phyloP scores from a whole-genome alignment of 2,113 vertebrate genomes.

The Arvicanthis niloticus region DNA sequence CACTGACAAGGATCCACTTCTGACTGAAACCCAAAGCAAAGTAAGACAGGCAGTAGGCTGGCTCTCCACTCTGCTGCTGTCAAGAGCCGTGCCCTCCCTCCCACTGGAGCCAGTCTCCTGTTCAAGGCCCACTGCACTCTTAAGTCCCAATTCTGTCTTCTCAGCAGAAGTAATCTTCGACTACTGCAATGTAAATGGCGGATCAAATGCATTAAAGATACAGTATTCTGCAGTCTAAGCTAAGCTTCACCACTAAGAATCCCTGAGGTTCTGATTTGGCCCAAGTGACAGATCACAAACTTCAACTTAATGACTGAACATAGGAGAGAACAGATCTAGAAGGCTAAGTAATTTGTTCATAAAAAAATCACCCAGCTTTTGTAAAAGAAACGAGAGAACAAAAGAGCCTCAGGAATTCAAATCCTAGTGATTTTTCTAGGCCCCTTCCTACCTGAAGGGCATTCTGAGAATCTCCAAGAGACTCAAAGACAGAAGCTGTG shows the following conservation, averaged over 20 bases:
- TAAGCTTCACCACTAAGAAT: slow-evolving; percentile 46
- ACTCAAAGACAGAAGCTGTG: slow-evolving; percentile 34
- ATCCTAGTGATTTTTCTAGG: slow-evolving; percentile 9
- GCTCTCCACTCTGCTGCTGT: background rate
- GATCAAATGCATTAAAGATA: background rate
- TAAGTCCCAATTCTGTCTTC: background rate
- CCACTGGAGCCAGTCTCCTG: background rate
- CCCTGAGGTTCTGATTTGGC: background rate
- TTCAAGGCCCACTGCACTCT: background rate
- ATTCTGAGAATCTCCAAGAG: slow-evolving; percentile 42
- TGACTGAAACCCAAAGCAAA: slow-evolving; percentile 36
- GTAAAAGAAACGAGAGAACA: slow-evolving; percentile 38
- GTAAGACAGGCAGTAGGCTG: background rate
- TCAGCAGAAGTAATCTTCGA: slow-evolving; percentile 53
- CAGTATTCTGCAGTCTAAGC: background rate
- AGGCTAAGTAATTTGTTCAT: slow-evolving; percentile 22
- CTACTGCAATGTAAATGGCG: background rate
- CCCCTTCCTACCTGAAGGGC: background rate
- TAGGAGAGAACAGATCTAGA: background rate
- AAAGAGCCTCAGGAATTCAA: background rate
- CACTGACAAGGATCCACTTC: slow-evolving; percentile 3
- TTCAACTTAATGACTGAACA: background rate
- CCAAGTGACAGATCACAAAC: background rate
- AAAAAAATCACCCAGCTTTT: slow-evolving; percentile 32
- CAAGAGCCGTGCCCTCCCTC: background rate